A percentile compares a stretch with the other conserved stretches of the same genome.
These are phyloP conservation scores for Arctopsyche grandis DNA, from an alignment of 1,140 invertebrate species.

Conservation along the genomic window DNA sequence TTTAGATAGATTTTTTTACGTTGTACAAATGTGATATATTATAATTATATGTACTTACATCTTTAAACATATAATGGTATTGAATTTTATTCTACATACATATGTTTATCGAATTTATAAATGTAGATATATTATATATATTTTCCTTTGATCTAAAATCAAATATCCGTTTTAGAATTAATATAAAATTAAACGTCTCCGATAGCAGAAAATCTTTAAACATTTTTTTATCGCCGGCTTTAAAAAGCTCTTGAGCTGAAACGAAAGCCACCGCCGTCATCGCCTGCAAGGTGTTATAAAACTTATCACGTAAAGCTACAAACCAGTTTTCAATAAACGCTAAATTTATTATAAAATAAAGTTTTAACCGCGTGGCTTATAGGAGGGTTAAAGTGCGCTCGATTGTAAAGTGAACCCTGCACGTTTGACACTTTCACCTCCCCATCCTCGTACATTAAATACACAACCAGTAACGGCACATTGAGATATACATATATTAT, in stretches of 20 bases:
- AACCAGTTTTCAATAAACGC: slow-evolving; percentile 51
- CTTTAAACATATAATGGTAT: too few relatives aligned
- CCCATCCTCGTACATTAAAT: not conserved
- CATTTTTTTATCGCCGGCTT: not conserved
- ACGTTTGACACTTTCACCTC: slow-evolving; percentile 11
- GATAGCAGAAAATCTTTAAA: not conserved
- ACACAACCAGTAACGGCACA: not conserved
- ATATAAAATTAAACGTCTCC: not conserved
- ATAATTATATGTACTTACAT: too few relatives aligned
- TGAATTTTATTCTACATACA: too few relatives aligned
- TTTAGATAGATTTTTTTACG: too few relatives aligned
- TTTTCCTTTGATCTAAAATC: too few relatives aligned
- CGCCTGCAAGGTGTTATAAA: slow-evolving; percentile 40
- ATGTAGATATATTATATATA: too few relatives aligned
- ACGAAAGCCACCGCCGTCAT: slow-evolving; percentile 23
- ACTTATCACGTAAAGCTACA: slow-evolving; percentile 52
- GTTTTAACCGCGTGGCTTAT: slow-evolving; percentile 43
- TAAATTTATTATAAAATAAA: slow-evolving; percentile 55
- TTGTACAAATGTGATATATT: too few relatives aligned
- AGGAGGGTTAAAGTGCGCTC: not conserved
- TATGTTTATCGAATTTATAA: too few relatives aligned
- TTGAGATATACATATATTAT: too few relatives aligned
- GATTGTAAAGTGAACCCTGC: slow-evolving; percentile 12
- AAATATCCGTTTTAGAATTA: too few relatives aligned
- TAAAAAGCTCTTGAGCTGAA: not conserved